Base-by-base conservation (phyloP, 2,113 vertebrate genomes). In the Cyanoderma ruficeps region DNA sequence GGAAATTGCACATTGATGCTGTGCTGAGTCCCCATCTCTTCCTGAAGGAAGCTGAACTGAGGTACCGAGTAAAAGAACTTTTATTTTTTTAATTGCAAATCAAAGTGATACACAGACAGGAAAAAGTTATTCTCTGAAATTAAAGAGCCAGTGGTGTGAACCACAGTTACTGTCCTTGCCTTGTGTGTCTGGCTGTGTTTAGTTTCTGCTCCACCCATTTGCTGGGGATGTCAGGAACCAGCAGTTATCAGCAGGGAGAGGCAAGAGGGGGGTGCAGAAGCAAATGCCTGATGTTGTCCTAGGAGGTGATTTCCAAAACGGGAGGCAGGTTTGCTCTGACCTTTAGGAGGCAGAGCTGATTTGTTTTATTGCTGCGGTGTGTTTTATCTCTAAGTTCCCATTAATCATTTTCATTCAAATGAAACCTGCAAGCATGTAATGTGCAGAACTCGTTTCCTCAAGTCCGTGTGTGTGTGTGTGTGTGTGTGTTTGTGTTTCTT, bases 341-440 rank as follows among this genome's bases (percentile, higher is more conserved):
- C 87, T 92, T 95, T 87, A 57, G 71, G 81, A 96, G 44, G 61
- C 76, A 92, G 82, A 90, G 39, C 39, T 83, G 55, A 75, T 79
- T 80, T 65, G 64, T 83, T 91, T 70, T 84, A 53, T 76, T 85
- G 57, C 71, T 79, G 55, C 35, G 89, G 31, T 37, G n/a, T 72
- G 77, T 77, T 87, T 63, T 69, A 63, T 53, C 76, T 78, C 65
- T 61, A 35, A 71, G 60, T 81, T 87, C 77, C 77, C 82, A 85
- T 90, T 83, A 93, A 90, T 85, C 81, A 93, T 94, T 96, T 93
- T 85, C 81, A 85, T 83, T 93, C 76, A 82, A 77, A 94, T 57
- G 83, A 90, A 87, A 87, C 67, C 88, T 70, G 63, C 76, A 49
- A 55, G 49, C 2, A 10, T 31, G 39, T 52, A 69, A 49, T 33